Percentiles rank a stretch among this genome's conserved stretches.
phyloP scores from a whole-genome alignment of 2,888 invertebrate genomes.

The Pegoplata infirma region DNA sequence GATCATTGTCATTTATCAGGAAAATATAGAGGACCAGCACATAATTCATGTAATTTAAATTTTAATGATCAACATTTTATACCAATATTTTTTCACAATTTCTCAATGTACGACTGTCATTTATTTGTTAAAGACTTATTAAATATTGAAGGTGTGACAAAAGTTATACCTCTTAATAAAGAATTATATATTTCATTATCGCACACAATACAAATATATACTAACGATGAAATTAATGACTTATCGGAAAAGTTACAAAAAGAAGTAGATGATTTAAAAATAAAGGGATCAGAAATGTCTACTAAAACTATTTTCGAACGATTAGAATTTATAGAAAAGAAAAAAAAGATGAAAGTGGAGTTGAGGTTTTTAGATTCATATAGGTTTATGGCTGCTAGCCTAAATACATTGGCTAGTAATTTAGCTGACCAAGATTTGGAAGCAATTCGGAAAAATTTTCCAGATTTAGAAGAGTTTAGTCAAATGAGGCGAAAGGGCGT shows the following conservation, averaged over 20 bases:
- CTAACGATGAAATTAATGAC: conserved; percentile 1
- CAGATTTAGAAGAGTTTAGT: neutral
- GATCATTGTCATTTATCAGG: conserved; percentile 1
- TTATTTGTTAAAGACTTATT: neutral
- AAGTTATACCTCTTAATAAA: conserved; percentile 68
- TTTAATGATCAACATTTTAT: neutral
- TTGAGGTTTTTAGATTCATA: too few species aligned
- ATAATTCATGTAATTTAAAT: conserved; percentile 7
- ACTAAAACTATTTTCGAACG: neutral
- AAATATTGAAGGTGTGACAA: conserved; percentile 26
- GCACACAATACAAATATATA: conserved; percentile 16
- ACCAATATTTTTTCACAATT: neutral
- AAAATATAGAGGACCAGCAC: conserved; percentile 1
- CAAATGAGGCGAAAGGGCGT: neutral
- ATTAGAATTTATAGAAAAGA: too few species aligned
- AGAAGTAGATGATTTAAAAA: neutral
- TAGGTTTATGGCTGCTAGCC: too few species aligned
- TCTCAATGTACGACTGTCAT: neutral
- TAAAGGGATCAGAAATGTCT: neutral
- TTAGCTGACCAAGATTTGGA: too few species aligned
- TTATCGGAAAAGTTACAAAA: neutral
- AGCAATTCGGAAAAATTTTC: neutral
- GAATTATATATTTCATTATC: conserved; percentile 67
- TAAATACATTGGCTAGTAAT: too few species aligned
- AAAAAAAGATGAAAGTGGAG: too few species aligned